Percentiles rank a stretch among this genome's conserved stretches.
Conservation (phyloP, 2,888 invertebrate species). For the Protodeltote pygarga region DNA sequence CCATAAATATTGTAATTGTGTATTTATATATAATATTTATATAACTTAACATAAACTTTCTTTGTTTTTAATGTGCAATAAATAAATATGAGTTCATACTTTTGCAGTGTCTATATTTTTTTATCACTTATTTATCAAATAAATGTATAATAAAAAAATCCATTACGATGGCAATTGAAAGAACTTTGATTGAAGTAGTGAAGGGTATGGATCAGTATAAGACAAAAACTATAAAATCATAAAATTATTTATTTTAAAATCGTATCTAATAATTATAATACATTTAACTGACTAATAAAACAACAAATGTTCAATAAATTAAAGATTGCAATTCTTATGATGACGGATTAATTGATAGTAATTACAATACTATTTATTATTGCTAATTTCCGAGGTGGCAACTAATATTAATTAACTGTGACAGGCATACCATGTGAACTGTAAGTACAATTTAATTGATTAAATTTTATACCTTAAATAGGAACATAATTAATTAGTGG, state of each 20-base stretch:
- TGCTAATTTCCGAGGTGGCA: constrained; percentile 37
- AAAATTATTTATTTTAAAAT: constrained; percentile 77
- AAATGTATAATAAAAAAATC: neutral
- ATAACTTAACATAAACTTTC: neutral
- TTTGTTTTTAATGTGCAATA: constrained; percentile 1
- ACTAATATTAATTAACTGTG: constrained; percentile 29
- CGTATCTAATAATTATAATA: constrained; percentile 74
- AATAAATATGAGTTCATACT: constrained; percentile 4
- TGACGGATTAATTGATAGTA: constrained; percentile 44
- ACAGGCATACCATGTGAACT: constrained; percentile 31
- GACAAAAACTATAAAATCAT: constrained; percentile 50
- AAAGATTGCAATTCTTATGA: constrained; percentile 62
- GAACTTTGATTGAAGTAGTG: too few relatives aligned
- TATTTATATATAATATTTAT: constrained; percentile 10
- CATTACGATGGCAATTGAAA: too few relatives aligned
- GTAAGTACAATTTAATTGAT: constrained; percentile 37
- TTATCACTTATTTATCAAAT: neutral
- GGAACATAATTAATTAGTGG: constrained; percentile 26
- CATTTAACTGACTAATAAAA: constrained; percentile 68
- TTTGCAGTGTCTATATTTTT: neutral
- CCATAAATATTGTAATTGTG: neutral
- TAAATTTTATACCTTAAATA: constrained; percentile 14
- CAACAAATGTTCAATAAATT: constrained; percentile 68
- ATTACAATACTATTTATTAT: constrained; percentile 43
- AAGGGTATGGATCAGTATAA: neutral